These are phyloP conservation scores for Epinotia bilunana DNA, from an alignment of 2,888 invertebrate species.

Conservation along the genomic window DNA sequence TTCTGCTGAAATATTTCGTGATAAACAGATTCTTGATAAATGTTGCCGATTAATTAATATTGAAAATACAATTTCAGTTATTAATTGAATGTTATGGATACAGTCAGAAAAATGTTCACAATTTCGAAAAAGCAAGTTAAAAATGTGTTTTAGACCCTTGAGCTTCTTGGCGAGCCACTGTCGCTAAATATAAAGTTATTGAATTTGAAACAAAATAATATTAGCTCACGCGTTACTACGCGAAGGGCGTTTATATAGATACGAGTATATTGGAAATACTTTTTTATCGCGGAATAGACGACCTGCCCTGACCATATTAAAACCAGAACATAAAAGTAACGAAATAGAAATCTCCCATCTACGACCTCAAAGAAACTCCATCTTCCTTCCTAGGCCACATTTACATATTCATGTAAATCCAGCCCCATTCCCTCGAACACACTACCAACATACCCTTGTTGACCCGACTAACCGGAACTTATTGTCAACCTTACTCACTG, in stretches of 20 bases:
- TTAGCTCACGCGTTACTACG: background rate
- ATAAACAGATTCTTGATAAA: conserved; percentile 4
- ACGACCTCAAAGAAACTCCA: conserved; percentile 16
- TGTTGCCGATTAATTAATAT: background rate
- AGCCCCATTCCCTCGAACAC: conserved; percentile 29
- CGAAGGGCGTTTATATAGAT: no score
- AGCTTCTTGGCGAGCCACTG: no score
- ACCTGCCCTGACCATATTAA: background rate
- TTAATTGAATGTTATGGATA: background rate
- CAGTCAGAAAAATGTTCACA: background rate
- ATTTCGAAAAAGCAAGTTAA: background rate
- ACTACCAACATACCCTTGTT: background rate
- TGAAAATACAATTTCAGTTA: background rate
- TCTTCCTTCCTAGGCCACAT: conserved; percentile 14
- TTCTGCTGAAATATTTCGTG: background rate
- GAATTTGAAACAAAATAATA: background rate
- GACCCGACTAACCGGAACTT: conserved; percentile 49
- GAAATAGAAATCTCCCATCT: conserved; percentile 2
- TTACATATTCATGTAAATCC: conserved; percentile 24
- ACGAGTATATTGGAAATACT: background rate
- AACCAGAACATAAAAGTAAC: background rate
- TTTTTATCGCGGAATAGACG: background rate
- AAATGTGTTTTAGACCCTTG: background rate
- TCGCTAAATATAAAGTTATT: background rate
- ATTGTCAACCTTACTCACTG: conserved; percentile 49